These are phyloP conservation scores for Iphiclides podalirius DNA, from an alignment of 2,888 invertebrate genomes.

Conservation along the genomic window DNA sequence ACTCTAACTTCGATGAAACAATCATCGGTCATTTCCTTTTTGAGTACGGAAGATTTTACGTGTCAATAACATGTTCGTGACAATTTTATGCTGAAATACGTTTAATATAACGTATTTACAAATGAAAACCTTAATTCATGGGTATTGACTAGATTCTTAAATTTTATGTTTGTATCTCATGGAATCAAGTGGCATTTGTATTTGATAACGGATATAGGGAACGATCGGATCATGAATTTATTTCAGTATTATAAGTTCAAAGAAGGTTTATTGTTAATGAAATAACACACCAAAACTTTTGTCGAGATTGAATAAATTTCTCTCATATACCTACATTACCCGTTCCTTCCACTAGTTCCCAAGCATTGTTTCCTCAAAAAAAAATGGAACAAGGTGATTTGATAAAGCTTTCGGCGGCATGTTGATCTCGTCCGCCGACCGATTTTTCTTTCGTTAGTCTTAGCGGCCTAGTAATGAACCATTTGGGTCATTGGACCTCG, in stretches of 20 bases:
- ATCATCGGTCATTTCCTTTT: neutral
- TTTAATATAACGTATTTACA: neutral
- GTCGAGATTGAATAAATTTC: conserved; percentile 13
- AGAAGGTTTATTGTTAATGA: neutral
- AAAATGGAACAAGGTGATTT: too few relatives aligned
- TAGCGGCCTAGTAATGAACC: conserved; percentile 66
- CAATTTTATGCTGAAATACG: neutral
- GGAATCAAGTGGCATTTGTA: too few relatives aligned
- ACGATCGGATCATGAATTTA: too few relatives aligned
- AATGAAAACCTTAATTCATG: too few relatives aligned
- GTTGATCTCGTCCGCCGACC: conserved; percentile 50
- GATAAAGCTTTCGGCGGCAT: too few relatives aligned
- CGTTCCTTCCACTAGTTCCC: conserved; percentile 10
- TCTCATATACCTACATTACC: conserved; percentile 14
- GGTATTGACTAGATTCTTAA: too few relatives aligned
- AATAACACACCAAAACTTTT: conserved; percentile 6
- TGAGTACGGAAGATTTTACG: neutral
- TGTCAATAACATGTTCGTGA: conserved; percentile 3
- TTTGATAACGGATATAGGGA: too few relatives aligned
- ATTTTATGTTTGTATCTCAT: too few relatives aligned
- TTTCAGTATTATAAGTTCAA: too few relatives aligned
- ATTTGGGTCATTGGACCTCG: conserved; percentile 79
- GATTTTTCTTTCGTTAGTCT: conserved; percentile 71
- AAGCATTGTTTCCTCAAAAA: conserved; percentile 18
- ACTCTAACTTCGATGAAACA: neutral